Conservation (phyloP, 1,140 invertebrate species). For the Campoletis sonorensis region DNA sequence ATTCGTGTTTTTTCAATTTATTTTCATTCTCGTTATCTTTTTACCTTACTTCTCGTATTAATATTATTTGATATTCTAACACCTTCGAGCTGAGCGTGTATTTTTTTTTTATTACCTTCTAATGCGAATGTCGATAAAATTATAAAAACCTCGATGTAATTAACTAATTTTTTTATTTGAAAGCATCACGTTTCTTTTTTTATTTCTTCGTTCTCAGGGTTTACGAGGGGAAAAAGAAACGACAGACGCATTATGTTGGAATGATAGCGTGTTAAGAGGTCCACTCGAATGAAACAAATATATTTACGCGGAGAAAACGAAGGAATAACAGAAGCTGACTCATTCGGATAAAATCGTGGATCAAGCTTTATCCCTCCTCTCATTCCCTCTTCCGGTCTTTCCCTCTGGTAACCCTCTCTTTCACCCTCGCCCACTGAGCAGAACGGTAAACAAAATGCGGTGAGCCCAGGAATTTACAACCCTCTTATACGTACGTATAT, state of each 20-base stretch:
- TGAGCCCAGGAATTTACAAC: conserved; percentile 24
- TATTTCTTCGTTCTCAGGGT: too few species aligned
- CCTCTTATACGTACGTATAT: conserved; percentile 17
- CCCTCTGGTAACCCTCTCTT: background rate
- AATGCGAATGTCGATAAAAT: too few species aligned
- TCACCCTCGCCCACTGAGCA: background rate
- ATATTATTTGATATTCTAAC: too few species aligned
- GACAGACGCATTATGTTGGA: background rate
- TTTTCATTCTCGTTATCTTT: too few species aligned
- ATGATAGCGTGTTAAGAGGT: background rate
- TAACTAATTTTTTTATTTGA: background rate
- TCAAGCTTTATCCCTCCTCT: conserved; percentile 27
- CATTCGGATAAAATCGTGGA: conserved; percentile 32
- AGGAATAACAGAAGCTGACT: conserved; percentile 14
- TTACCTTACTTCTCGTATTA: too few species aligned
- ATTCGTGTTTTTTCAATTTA: too few species aligned
- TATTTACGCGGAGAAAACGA: conserved; percentile 3
- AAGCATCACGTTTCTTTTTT: background rate
- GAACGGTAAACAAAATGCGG: conserved; percentile 24
- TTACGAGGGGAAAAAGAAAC: background rate
- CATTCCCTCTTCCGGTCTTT: background rate
- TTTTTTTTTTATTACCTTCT: too few species aligned
- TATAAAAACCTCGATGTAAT: too few species aligned
- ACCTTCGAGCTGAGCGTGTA: too few species aligned
- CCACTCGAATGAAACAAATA: conserved; percentile 13